Evolutionary conservation across 2,113 vertebrate species (phyloP).

Genomic region (Pungitius pungitius): DNA sequence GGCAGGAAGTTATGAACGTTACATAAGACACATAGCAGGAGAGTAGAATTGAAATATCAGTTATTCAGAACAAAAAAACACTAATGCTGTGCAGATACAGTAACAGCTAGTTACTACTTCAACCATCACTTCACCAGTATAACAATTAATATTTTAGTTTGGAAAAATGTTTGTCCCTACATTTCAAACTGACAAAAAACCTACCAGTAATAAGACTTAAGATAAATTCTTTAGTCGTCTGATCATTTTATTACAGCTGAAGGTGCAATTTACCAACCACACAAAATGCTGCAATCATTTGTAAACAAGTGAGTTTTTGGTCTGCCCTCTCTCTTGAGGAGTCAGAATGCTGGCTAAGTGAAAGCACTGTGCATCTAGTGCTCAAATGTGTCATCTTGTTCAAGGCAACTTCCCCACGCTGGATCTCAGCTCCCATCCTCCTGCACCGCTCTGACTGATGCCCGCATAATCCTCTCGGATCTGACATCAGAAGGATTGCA

Average conservation of each 20-base stretch:
- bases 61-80: neutral
- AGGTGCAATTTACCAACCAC: neutral
- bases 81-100: neutral
- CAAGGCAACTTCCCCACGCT: neutral
- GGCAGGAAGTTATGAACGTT: neutral
- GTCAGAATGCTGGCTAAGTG: neutral
- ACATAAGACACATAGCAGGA: neutral
- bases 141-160: neutral
- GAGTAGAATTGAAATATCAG: neutral
- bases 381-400: slow-evolving; percentile 1
- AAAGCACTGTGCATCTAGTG: neutral
- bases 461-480: slow-evolving; percentile 56
- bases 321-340: neutral
- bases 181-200: neutral
- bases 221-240: neutral
- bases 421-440: slow-evolving; percentile 12
- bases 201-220: too few species aligned
- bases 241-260: neutral
- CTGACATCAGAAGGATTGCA: slow-evolving; percentile 47
- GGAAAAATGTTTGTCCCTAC: neutral
- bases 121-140: neutral
- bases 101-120: neutral
- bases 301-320: neutral
- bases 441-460: slow-evolving; percentile 18
- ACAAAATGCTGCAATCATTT: neutral